Conservation (phyloP, 2,888 invertebrate species). For the Agrotis segetum region DNA sequence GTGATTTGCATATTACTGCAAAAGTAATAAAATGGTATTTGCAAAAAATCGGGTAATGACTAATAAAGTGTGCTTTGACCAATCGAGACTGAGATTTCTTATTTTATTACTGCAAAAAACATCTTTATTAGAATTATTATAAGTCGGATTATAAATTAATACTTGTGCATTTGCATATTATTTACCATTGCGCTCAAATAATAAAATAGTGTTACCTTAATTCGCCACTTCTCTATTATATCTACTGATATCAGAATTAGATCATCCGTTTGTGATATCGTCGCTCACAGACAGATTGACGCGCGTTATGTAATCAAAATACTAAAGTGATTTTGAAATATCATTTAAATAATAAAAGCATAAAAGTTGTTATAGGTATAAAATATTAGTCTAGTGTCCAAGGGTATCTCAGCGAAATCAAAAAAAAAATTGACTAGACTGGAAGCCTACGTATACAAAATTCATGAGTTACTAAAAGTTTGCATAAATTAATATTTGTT, state of each 20-base stretch:
- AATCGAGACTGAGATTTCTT: slow-evolving; percentile 61
- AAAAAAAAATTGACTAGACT: not conserved
- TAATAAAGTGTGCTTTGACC: slow-evolving; percentile 56
- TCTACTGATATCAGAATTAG: slow-evolving; percentile 21
- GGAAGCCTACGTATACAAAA: not conserved
- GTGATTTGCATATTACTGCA: slow-evolving; percentile 65
- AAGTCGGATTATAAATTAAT: slow-evolving; percentile 21
- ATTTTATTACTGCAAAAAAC: slow-evolving; percentile 49
- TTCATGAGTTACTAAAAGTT: not conserved
- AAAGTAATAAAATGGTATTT: slow-evolving; percentile 62
- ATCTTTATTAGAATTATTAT: slow-evolving; percentile 29
- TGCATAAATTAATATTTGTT: not conserved
- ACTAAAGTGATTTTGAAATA: slow-evolving; percentile 25
- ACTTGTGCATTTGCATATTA: slow-evolving; percentile 39
- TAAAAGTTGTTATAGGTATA: slow-evolving; percentile 10
- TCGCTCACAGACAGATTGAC: slow-evolving; percentile 51
- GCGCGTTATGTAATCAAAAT: slow-evolving; percentile 45
- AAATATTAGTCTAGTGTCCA: slow-evolving; percentile 18
- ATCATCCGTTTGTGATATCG: slow-evolving; percentile 41
- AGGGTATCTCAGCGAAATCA: not conserved
- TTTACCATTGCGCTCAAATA: slow-evolving; percentile 5
- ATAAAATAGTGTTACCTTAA: not conserved
- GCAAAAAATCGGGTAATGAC: slow-evolving; percentile 61
- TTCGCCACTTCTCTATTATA: slow-evolving; percentile 7
- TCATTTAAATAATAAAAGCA: slow-evolving; percentile 35